These are phyloP conservation scores for Pygmarrhopalites habei DNA, from an alignment of 1,140 invertebrate species.

Conservation along the genomic window DNA sequence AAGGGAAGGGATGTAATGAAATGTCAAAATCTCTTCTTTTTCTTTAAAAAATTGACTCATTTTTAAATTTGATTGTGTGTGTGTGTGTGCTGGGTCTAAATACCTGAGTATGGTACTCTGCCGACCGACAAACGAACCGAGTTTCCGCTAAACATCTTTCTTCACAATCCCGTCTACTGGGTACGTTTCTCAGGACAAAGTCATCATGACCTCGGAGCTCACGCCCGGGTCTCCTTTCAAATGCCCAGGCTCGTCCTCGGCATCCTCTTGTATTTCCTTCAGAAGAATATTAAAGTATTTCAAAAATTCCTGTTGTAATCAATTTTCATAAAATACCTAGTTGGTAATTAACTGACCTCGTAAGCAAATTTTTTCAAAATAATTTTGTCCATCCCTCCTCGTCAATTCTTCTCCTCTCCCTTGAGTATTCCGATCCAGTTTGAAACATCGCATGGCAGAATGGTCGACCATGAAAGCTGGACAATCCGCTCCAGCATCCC, in stretches of 20 bases:
- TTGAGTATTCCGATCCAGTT: slow-evolving; percentile 49
- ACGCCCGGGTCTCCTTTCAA: slow-evolving; percentile 48
- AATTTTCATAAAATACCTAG: slow-evolving; percentile 1
- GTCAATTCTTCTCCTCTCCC: slow-evolving; percentile 46
- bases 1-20: neutral
- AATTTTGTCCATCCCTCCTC: slow-evolving; percentile 45
- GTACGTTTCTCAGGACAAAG: slow-evolving; percentile 43
- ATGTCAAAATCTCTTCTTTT: too few relatives aligned
- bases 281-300: too few relatives aligned
- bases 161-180: slow-evolving; percentile 47
- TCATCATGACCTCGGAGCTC: slow-evolving; percentile 46
- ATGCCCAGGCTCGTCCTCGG: slow-evolving; percentile 48
- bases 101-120: slow-evolving; percentile 46
- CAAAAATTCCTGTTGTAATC: too few relatives aligned
- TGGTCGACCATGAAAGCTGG: slow-evolving; percentile 49
- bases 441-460: slow-evolving; percentile 46
- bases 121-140: slow-evolving; percentile 46
- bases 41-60: too few relatives aligned
- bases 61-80: too few relatives aligned
- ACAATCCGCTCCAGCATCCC: slow-evolving; percentile 46
- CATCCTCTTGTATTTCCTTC: slow-evolving; percentile 43
- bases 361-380: slow-evolving; percentile 51
- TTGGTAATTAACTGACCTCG: slow-evolving; percentile 45
- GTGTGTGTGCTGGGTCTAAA: too few relatives aligned
- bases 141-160: slow-evolving; percentile 46